Conservation (phyloP, 2,797 vertebrate species). For the Thalassophryne amazonica region DNA sequence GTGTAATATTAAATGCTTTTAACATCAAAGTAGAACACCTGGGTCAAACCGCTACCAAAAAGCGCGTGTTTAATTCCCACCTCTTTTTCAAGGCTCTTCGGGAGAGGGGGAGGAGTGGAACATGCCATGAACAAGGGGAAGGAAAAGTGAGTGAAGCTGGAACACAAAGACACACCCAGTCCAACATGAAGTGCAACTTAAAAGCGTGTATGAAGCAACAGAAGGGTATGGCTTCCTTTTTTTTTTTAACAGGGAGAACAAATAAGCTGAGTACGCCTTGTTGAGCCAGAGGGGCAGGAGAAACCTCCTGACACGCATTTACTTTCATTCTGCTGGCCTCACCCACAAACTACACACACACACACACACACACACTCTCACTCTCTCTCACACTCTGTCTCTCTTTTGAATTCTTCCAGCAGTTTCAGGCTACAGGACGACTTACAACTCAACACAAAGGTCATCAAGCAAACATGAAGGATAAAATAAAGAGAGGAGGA, state of each 20-base stretch:
- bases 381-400: background rate
- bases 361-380: constrained; percentile 22
- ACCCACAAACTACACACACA: constrained; percentile 11
- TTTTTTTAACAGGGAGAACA: constrained; percentile 44
- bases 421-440: constrained; percentile 16
- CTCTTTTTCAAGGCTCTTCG: constrained; percentile 18
- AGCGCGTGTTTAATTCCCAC: constrained; percentile 11
- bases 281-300: constrained; percentile 43
- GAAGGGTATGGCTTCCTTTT: constrained; percentile 73
- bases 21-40: background rate
- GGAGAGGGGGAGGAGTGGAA: constrained; percentile 29
- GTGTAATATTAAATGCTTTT: background rate
- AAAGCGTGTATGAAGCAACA: constrained; percentile 65
- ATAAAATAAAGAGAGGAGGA: constrained; percentile 73
- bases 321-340: constrained; percentile 37
- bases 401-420: constrained; percentile 7
- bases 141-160: constrained; percentile 45
- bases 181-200: constrained; percentile 57
- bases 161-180: constrained; percentile 73
- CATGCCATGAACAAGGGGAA: constrained; percentile 21
- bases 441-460: constrained; percentile 7
- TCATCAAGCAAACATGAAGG: constrained; percentile 71
- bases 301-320: constrained; percentile 27
- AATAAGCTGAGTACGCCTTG: constrained; percentile 64
- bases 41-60: background rate